Conservation (phyloP, 2,888 invertebrate genomes). For the Drosophila anomalata region DNA sequence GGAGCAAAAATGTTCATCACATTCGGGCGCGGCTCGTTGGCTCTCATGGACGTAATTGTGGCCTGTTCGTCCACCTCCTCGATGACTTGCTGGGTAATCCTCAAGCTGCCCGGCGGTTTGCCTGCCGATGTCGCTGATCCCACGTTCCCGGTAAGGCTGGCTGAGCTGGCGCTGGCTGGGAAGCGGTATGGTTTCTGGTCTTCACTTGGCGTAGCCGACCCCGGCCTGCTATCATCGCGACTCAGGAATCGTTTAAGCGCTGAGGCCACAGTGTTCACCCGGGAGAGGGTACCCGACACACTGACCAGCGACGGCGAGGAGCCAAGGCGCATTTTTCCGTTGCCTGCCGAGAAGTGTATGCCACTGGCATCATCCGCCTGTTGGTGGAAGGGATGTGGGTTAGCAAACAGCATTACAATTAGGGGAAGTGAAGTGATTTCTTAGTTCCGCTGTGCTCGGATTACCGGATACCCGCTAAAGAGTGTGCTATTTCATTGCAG, state of each 20-base stretch:
- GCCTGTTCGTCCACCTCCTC: conserved; percentile 92
- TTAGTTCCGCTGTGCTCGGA: conserved; percentile 47
- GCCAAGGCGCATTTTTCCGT: conserved; percentile 85
- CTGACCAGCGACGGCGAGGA: conserved; percentile 84
- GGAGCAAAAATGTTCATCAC: conserved; percentile 86
- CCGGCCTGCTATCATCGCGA: conserved; percentile 87
- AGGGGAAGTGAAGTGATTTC: neutral
- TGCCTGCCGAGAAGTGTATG: conserved; percentile 89
- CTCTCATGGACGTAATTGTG: conserved; percentile 90
- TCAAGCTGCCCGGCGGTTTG: conserved; percentile 85
- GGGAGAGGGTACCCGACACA: conserved; percentile 86
- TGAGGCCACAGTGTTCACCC: conserved; percentile 91
- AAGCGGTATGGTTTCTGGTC: conserved; percentile 81
- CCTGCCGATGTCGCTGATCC: conserved; percentile 37
- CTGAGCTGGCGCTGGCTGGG: conserved; percentile 82
- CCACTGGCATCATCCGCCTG: conserved; percentile 90
- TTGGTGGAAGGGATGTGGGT: neutral
- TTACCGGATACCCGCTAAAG: conserved; percentile 54
- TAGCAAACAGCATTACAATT: neutral
- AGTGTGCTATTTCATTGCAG: conserved; percentile 56
- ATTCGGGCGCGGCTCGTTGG: conserved; percentile 86
- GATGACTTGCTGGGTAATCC: conserved; percentile 89
- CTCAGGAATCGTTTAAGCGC: conserved; percentile 91
- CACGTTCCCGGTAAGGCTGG: conserved; percentile 71
- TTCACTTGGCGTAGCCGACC: conserved; percentile 82